Evolutionary conservation across 2,888 invertebrate genomes (phyloP).

Genomic region (Polydrusus pterygomalis): DNA sequence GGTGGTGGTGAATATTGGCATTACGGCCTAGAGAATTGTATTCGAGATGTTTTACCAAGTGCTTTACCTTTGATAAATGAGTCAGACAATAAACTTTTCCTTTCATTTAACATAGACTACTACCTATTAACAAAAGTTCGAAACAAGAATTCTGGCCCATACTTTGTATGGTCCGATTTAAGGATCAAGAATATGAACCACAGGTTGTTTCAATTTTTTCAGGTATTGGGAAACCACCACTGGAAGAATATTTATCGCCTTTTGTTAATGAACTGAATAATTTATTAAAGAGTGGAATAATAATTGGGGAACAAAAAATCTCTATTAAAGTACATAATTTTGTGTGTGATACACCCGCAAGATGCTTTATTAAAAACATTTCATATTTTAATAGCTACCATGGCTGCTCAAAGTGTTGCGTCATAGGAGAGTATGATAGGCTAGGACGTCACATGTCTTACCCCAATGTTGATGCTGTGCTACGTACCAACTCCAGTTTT

Average conservation of each 20-base stretch:
- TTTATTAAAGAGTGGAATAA: constrained; percentile 36
- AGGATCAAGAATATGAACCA: constrained; percentile 30
- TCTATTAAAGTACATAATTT: constrained; percentile 43
- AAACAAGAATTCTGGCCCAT: constrained; percentile 10
- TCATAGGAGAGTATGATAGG: constrained; percentile 55
- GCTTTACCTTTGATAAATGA: background rate
- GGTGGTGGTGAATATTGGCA: constrained; percentile 4
- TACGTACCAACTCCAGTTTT: constrained; percentile 56
- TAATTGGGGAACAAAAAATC: constrained; percentile 28
- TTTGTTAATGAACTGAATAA: constrained; percentile 57
- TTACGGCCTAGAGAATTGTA: background rate
- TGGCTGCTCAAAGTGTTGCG: constrained; percentile 58
- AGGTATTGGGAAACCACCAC: constrained; percentile 55
- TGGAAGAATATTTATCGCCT: constrained; percentile 43
- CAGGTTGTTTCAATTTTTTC: constrained; percentile 54
- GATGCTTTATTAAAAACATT: constrained; percentile 56
- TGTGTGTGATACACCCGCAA: constrained; percentile 58
- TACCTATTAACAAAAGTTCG: constrained; percentile 1
- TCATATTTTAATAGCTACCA: constrained; percentile 55
- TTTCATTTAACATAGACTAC: background rate
- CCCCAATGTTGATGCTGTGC: constrained; percentile 50
- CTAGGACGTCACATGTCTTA: constrained; percentile 56
- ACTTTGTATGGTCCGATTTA: background rate
- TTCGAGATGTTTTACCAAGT: constrained; percentile 7
- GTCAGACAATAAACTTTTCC: constrained; percentile 3